Conservation (phyloP, 2,888 invertebrate species). For the Mythimna loreyi region DNA sequence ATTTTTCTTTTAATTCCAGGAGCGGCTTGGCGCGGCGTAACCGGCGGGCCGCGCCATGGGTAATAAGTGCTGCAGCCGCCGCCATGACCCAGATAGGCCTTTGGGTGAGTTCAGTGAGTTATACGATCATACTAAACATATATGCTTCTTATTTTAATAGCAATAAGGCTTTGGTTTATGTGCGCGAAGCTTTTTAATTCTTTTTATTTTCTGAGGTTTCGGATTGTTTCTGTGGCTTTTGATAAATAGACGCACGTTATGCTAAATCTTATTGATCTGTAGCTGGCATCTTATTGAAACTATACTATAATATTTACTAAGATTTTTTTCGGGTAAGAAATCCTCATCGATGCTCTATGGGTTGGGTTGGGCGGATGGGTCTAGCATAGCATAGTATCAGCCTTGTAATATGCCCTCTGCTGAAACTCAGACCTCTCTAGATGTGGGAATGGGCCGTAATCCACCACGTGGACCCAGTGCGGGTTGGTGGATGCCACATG, state of each 20-base stretch:
- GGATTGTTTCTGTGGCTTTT: not conserved
- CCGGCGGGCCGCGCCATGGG: conserved; percentile 93
- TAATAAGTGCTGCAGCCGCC: conserved; percentile 96
- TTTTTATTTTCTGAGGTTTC: not conserved
- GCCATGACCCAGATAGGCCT: conserved; percentile 93
- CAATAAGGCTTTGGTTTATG: conserved; percentile 4
- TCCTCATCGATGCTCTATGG: too few species aligned
- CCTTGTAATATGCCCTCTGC: too few species aligned
- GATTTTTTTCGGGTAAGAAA: too few species aligned
- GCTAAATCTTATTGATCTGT: too few species aligned
- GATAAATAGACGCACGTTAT: not conserved
- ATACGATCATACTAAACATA: conserved; percentile 31
- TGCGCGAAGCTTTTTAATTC: not conserved
- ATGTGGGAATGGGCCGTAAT: too few species aligned
- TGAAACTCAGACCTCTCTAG: too few species aligned
- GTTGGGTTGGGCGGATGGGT: too few species aligned
- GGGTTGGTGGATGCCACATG: too few species aligned
- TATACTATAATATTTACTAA: too few species aligned
- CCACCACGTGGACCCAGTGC: too few species aligned
- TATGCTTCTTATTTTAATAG: conserved; percentile 18
- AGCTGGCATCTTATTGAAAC: too few species aligned
- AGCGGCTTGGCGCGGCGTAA: conserved; percentile 89
- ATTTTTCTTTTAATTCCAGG: conserved; percentile 75
- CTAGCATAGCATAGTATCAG: too few species aligned
- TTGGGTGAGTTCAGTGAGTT: conserved; percentile 84